Percentiles rank a stretch among this genome's conserved stretches.
Conservation (phyloP, 1,140 invertebrate species). For the Lycorma delicatula region DNA sequence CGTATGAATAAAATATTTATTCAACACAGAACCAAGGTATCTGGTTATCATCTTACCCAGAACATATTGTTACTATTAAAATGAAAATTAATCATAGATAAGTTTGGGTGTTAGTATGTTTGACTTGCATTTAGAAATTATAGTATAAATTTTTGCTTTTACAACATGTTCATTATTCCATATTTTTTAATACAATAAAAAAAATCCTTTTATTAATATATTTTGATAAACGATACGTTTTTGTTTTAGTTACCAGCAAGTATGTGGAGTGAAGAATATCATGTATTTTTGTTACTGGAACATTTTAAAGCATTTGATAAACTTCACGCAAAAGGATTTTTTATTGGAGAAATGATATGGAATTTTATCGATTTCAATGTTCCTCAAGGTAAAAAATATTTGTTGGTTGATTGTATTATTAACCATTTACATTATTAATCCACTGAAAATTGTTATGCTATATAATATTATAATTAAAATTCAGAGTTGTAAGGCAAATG, state of each 20-base stretch:
- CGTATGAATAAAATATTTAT: too few species aligned
- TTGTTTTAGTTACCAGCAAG: constrained; percentile 42
- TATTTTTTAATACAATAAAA: not conserved
- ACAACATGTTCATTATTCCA: not conserved
- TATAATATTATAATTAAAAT: constrained; percentile 1
- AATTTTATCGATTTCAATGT: constrained; percentile 64
- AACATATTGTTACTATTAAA: too few species aligned
- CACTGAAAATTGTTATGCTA: not conserved
- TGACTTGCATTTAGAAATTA: not conserved
- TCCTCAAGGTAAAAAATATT: constrained; percentile 43
- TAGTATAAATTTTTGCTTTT: not conserved
- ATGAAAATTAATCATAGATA: not conserved
- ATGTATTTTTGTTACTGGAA: constrained; percentile 44
- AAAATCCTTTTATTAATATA: not conserved
- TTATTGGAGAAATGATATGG: constrained; percentile 63
- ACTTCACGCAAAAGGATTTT: constrained; percentile 38
- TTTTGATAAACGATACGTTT: not conserved
- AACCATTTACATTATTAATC: not conserved
- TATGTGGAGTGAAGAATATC: constrained; percentile 58
- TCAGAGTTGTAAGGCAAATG: not conserved
- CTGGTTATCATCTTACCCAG: too few species aligned
- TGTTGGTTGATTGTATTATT: too few species aligned
- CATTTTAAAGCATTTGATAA: constrained; percentile 51
- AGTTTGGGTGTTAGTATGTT: not conserved
- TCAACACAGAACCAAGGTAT: too few species aligned